Base-by-base conservation (phyloP, 64 coral and sea anemone genomes). In the Actinia tenebrosa region DNA sequence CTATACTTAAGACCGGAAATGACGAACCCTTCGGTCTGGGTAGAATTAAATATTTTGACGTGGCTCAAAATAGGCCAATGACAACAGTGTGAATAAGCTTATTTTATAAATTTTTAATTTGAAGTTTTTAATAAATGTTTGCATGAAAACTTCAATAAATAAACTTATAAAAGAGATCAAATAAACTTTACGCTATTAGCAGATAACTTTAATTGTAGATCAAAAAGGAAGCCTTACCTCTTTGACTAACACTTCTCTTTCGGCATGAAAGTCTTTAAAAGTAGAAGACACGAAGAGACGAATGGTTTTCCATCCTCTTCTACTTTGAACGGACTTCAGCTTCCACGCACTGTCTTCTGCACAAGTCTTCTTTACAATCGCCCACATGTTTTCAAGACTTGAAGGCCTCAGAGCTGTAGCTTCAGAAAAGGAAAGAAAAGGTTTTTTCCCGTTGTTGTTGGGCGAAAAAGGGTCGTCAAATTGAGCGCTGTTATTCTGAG, bases 271-370 rank as follows among this genome's bases (percentile, higher is more conserved):
- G 82, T 99, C 97, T 10, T 87, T 90, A 56, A 99, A 99, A n/a
- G 97, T 99, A 37, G 97, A 99, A 16, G 97, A 99, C 42, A 99
- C 97, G 64, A 99, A 99, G 56, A 99, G 80, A 27, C 97, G 88
- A 86, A 99, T 99, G 7, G 97, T 99, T 79, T 99, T 99, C 97
- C 97, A 99, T 3, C 97, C 97, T 86, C 93, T 82, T 68, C 97
- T 85, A 50, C 92, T 99, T 45, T 99, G 92, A 1, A 95, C 93
- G 3, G 90, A 92, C 9, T 99, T 88, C 16, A 99, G 62, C 18
- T 83, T 93, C 97, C 93, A 95, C 26, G 89, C 79, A 5, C 80
- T 84, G 25, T 87, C 80, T 56, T 86, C 56, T 6, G 53, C 68
- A 14, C 93, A 99, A 4, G 93, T 99, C 80, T 93, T 92, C 45